Conservation (phyloP, 2,113 vertebrate genomes). For the Gulo gulo region DNA sequence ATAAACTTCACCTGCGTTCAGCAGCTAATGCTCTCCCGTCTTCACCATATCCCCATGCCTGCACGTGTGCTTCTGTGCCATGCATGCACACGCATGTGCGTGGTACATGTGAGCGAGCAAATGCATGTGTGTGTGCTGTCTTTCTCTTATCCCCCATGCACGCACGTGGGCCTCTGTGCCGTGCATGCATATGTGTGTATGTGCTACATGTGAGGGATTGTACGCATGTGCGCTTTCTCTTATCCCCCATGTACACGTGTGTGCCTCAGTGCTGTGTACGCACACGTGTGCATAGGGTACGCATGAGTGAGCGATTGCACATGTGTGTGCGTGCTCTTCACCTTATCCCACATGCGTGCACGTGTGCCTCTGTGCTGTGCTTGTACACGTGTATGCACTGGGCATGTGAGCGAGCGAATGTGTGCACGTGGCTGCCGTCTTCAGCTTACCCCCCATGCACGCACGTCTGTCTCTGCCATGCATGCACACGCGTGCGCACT, state of each 20-base stretch:
- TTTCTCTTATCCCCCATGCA: not conserved
- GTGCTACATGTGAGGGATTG: not conserved
- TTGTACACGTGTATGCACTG: rapidly evolving
- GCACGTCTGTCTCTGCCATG: no score
- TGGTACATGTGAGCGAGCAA: not conserved
- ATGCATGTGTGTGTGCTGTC: not conserved
- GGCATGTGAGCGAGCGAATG: no score
- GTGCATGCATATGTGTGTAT: rapidly evolving
- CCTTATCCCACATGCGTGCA: not conserved
- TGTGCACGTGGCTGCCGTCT: rapidly evolving
- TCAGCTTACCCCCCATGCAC: rapidly evolving
- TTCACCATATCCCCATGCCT: not conserved
- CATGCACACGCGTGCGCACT: rapidly evolving
- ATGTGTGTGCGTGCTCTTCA: no score
- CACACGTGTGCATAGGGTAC: no score
- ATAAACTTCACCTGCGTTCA: rapidly evolving
- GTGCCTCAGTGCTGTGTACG: no score
- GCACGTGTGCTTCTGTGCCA: not conserved
- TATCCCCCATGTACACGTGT: no score
- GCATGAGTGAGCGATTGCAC: rapidly evolving
- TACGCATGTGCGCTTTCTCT: no score
- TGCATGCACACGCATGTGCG: not conserved
- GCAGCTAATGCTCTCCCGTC: rapidly evolving
- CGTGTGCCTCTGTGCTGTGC: not conserved
- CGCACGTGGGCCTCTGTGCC: no score